Evolutionary conservation across 2,888 invertebrate genomes (phyloP).

Genomic region (Lampropteryx suffumata): DNA sequence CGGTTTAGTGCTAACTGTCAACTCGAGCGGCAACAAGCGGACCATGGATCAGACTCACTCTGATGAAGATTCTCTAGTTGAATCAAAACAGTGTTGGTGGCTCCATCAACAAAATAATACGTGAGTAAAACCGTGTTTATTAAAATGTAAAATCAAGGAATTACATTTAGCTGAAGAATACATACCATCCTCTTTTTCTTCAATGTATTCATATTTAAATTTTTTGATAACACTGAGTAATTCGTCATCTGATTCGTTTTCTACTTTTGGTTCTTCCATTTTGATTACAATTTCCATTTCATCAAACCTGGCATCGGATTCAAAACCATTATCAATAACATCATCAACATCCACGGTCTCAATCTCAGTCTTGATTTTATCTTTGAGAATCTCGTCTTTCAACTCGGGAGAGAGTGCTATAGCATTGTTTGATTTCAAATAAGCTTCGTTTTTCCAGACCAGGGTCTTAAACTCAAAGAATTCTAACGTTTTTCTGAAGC

Average conservation of each 20-base stretch:
- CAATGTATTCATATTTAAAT: constrained; percentile 52
- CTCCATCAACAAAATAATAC: no score
- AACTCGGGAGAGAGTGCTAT: neutral
- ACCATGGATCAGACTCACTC: no score
- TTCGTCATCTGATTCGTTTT: constrained; percentile 52
- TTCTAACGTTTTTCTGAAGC: constrained; percentile 55
- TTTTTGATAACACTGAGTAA: constrained; percentile 57
- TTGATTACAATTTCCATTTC: constrained; percentile 14
- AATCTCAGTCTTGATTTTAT: constrained; percentile 8
- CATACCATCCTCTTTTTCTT: constrained; percentile 36
- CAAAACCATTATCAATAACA: constrained; percentile 15
- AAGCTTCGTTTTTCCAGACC: constrained; percentile 57
- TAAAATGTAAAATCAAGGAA: no score
- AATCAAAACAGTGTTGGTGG: no score
- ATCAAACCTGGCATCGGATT: constrained; percentile 4
- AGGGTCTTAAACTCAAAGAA: constrained; percentile 62
- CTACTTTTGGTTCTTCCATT: constrained; percentile 20
- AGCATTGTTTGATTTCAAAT: constrained; percentile 39
- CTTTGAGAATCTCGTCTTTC: neutral
- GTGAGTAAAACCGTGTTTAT: no score
- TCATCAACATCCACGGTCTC: constrained; percentile 6
- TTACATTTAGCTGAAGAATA: no score
- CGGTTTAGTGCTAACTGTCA: no score
- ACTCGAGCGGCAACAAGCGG: no score
- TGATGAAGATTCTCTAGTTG: no score